A percentile compares a stretch with the other conserved stretches of the same genome.
Evolutionary conservation across 1,140 invertebrate species (phyloP).

Genomic region (Drosophila kepulauana): DNA sequence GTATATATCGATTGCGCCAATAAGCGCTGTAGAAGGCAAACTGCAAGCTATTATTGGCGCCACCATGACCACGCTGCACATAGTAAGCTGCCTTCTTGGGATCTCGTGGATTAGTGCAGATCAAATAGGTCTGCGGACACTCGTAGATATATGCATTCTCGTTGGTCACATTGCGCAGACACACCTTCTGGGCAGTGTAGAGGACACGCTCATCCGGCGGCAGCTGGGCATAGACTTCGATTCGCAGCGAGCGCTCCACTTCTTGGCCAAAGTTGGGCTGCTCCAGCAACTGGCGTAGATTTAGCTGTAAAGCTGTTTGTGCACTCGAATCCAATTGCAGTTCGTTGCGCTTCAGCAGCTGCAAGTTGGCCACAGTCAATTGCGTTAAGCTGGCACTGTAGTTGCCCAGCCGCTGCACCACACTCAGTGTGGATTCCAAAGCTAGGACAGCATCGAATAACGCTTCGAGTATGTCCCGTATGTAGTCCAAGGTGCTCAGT

Average conservation of each 20-base stretch:
- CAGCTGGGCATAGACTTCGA: conserved; percentile 46
- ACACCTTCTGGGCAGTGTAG: conserved; percentile 64
- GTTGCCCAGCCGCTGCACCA: conserved; percentile 59
- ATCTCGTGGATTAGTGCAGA: conserved; percentile 65
- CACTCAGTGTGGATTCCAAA: conserved; percentile 53
- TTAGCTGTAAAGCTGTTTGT: conserved; percentile 22
- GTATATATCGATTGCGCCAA: conserved; percentile 69
- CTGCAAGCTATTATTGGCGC: conserved; percentile 33
- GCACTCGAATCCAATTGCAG: conserved; percentile 30
- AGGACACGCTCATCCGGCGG: conserved; percentile 49
- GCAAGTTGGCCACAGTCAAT: conserved; percentile 58
- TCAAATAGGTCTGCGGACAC: conserved; percentile 70
- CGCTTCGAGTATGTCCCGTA: conserved; percentile 57
- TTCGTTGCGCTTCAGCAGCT: conserved; percentile 47
- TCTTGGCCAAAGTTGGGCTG: conserved; percentile 41
- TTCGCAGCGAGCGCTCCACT: conserved; percentile 32
- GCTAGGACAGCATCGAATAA: conserved; percentile 56
- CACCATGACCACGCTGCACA: conserved; percentile 41
- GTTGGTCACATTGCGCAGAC: conserved; percentile 60
- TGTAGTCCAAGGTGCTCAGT: conserved; percentile 58
- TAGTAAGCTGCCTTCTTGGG: conserved; percentile 62
- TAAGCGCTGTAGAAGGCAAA: conserved; percentile 60
- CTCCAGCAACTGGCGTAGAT: conserved; percentile 49
- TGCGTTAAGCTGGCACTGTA: conserved; percentile 51
- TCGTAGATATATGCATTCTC: conserved; percentile 64